These are phyloP conservation scores for Lagorchestes hirsutus DNA, from an alignment of 2,797 vertebrate genomes.

Conservation along the genomic window DNA sequence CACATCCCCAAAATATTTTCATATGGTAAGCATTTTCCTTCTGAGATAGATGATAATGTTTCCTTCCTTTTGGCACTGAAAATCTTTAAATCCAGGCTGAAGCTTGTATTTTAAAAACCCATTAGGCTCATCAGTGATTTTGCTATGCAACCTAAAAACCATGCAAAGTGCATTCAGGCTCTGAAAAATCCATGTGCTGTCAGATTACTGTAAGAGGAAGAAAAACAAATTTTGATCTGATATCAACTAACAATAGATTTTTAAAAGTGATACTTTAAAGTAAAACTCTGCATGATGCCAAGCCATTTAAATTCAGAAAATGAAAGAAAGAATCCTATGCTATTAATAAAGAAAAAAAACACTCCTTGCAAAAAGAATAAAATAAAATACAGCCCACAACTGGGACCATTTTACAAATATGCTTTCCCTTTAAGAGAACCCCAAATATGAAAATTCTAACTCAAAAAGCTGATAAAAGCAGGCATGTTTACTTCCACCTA, in stretches of 20 bases:
- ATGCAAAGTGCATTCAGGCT: background rate
- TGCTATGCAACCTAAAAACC: background rate
- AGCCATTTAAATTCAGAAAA: conserved; percentile 54
- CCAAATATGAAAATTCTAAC: background rate
- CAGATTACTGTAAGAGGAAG: conserved; percentile 1
- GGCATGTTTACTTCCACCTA: background rate
- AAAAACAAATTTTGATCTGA: background rate
- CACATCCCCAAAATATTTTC: conserved; percentile 24
- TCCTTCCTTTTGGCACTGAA: conserved; percentile 28
- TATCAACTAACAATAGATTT: background rate
- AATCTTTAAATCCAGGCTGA: conserved; percentile 1
- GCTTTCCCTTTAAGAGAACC: background rate
- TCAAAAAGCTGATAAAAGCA: background rate
- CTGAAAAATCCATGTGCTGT: background rate
- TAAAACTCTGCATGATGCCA: conserved; percentile 12
- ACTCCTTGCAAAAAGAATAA: background rate
- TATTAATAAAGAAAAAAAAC: background rate
- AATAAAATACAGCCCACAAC: background rate
- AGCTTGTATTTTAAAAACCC: conserved; percentile 8
- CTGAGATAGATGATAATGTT: background rate
- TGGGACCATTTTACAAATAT: background rate
- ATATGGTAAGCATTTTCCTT: conserved; percentile 13
- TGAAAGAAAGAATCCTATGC: background rate
- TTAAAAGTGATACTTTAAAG: conserved; percentile 30
- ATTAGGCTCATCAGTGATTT: conserved; percentile 20